Evolutionary conservation across 2,113 vertebrate genomes (phyloP), one percentile per base, ranked within the genome.

Genomic region (Paralichthys olivaceus): DNA sequence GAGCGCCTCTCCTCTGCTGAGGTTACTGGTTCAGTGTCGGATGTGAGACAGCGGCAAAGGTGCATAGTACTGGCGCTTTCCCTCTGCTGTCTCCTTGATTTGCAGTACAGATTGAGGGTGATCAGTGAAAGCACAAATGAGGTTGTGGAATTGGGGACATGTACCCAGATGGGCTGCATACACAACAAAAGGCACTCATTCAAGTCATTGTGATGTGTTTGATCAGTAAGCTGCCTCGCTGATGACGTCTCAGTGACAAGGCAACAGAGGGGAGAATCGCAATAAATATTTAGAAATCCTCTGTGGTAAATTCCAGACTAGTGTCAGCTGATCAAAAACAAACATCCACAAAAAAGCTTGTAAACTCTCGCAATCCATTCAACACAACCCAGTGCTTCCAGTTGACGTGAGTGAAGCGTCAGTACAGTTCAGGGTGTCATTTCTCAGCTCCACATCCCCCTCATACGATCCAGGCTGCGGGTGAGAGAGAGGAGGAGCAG

Each of bases 51-150:
- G 81, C 34, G 51, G 75, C 63, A 78, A 84, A 59, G 66, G 80
- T 93, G 92, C 93, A 94, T 94, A 93, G 89, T 92, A 90, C 76
- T 77, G 61, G 59, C 14, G 51, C 53, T 75, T 81, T 79, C 65
- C 22, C 56, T 83, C 23, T 20, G 69, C 71, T 61, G 29, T 37
- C 56, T 47, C 11, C 28, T 55, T 58, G 69, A 87, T 80, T 72
- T 81, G 72, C 49, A 66, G 68, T 47, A 68, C 8, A 71, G 56
- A 80, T 77, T 68, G 61, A 73, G 53, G 47, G 75, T 73, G 53
- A 80, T 77, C 69, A 79, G 59, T 80, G 69, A 72, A 83, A 67
- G 58, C 58, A 79, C 43, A 68, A 68, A 79, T 59, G 73, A 80
- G 64, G 76, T 84, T 74, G 69, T 72, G 64, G 61, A 60, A 62